These are phyloP conservation scores for Poliocrania exsul DNA, from an alignment of 2,797 vertebrate genomes.

Conservation along the genomic window DNA sequence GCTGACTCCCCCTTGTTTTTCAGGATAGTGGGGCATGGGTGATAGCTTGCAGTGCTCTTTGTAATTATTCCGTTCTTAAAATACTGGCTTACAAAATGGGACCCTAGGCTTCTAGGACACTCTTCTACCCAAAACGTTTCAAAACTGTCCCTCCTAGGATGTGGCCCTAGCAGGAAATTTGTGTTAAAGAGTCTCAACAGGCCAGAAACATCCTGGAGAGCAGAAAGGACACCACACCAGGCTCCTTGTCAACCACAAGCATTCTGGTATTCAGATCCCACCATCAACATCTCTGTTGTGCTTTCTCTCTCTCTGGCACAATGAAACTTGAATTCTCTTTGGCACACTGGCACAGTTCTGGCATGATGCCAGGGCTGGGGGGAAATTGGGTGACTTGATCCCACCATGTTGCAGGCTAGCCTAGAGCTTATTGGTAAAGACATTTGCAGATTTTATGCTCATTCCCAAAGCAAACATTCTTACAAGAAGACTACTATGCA, in stretches of 20 bases:
- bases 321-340: neutral
- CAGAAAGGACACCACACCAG: accelerated
- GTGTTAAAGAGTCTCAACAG: neutral
- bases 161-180: neutral
- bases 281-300: neutral
- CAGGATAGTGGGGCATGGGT: neutral
- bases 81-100: neutral
- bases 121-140: neutral
- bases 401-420: neutral
- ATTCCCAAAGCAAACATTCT: neutral
- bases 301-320: neutral
- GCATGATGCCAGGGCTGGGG: neutral
- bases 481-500: neutral
- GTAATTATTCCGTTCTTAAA: neutral
- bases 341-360: neutral
- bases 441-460: neutral
- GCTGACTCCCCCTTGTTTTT: neutral
- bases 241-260: neutral
- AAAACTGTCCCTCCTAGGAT: neutral
- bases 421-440: neutral
- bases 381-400: neutral
- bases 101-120: neutral
- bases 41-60: neutral
- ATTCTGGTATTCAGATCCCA: neutral
- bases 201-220: neutral